phyloP scores from a whole-genome alignment of 2,113 vertebrate species.

The Hydropotes inermis region DNA sequence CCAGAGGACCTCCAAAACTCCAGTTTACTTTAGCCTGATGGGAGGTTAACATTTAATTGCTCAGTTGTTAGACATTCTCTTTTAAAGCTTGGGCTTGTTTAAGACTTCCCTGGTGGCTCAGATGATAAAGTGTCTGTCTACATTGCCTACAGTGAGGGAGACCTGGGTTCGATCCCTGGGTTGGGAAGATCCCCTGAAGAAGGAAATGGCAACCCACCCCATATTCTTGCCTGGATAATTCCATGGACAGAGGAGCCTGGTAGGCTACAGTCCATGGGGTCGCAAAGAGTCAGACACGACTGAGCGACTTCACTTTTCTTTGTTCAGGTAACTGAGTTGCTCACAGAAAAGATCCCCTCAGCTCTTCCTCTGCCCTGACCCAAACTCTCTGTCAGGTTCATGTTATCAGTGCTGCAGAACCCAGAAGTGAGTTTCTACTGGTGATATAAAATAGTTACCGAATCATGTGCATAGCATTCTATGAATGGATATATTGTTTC shows the following conservation, averaged over 20 bases:
- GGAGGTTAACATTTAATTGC: neutral
- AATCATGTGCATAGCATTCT: neutral
- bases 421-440: neutral
- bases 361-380: neutral
- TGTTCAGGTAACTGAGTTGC: neutral
- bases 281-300: neutral
- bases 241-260: neutral
- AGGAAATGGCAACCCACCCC: neutral
- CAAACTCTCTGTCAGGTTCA: neutral
- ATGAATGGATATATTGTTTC: neutral
- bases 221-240: neutral
- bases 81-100: neutral
- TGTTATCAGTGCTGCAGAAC: neutral
- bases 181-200: neutral
- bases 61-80: neutral
- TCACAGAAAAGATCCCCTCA: neutral
- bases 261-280: neutral
- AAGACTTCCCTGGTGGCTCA: neutral
- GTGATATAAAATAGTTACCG: neutral
- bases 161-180: neutral
- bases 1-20: neutral
- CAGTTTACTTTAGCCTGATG: neutral
- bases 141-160: fast-evolving
- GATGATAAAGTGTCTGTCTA: neutral
- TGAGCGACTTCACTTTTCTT: neutral